Conservation (phyloP, 2,888 invertebrate genomes). For the Drosophila leonis region DNA sequence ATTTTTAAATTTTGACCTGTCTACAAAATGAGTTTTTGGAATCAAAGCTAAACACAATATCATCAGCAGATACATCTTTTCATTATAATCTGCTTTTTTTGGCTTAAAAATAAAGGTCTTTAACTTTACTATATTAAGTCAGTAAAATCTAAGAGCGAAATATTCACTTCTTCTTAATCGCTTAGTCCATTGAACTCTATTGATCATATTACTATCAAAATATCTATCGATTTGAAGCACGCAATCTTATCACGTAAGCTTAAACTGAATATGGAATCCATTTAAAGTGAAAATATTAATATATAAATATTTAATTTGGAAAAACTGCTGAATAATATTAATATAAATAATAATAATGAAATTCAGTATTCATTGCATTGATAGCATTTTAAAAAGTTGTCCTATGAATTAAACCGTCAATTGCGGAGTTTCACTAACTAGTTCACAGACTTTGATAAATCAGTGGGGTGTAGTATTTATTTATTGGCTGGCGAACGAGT, state of each 20-base stretch:
- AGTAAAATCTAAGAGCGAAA: too few species aligned
- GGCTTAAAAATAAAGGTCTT: too few species aligned
- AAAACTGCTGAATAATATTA: background rate
- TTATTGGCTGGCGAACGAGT: slow-evolving; percentile 51
- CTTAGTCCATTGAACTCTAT: too few species aligned
- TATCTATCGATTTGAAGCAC: background rate
- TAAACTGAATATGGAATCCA: too few species aligned
- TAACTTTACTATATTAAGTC: too few species aligned
- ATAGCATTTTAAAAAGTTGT: background rate
- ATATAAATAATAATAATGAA: background rate
- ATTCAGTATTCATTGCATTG: background rate
- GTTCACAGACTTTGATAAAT: slow-evolving; percentile 16
- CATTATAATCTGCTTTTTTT: too few species aligned
- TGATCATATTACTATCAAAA: background rate
- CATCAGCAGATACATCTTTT: too few species aligned
- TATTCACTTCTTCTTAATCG: too few species aligned
- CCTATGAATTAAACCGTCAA: background rate
- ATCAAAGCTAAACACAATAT: too few species aligned
- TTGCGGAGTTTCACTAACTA: slow-evolving; percentile 43
- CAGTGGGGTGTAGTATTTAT: slow-evolving; percentile 26
- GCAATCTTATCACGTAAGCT: background rate
- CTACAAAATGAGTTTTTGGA: too few species aligned
- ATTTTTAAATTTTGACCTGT: too few species aligned
- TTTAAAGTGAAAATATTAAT: background rate
- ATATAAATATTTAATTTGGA: background rate